These are phyloP conservation scores for Enhydra lutris DNA, from an alignment of 2,113 vertebrate genomes.

Conservation along the genomic window DNA sequence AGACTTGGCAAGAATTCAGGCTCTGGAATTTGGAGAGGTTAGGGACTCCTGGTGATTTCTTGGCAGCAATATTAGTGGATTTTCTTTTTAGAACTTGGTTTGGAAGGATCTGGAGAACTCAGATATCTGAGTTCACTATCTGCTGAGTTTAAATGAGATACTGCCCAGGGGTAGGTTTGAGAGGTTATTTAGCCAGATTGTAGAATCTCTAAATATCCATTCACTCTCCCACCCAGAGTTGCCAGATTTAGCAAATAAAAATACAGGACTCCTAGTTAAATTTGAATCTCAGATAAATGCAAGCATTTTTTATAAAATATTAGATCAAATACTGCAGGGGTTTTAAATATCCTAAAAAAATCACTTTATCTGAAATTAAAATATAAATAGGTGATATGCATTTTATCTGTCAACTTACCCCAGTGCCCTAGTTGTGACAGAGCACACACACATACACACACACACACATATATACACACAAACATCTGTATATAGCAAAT, in stretches of 20 bases:
- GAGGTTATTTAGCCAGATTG: constrained; percentile 37
- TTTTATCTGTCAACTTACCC: constrained; percentile 11
- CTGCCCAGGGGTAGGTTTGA: neutral
- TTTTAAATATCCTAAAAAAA: neutral
- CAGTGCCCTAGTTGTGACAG: neutral
- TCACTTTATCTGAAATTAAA: neutral
- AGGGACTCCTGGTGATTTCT: constrained; percentile 4
- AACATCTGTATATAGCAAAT: neutral
- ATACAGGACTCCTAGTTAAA: neutral
- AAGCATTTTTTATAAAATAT: neutral
- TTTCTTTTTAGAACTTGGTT: constrained; percentile 13
- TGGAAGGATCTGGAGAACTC: neutral
- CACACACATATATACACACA: too few relatives aligned
- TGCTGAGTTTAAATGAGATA: constrained; percentile 33
- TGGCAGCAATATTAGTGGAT: neutral
- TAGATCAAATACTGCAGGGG: neutral
- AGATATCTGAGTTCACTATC: neutral
- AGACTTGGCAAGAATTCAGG: constrained; percentile 15
- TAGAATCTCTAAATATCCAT: neutral
- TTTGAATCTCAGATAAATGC: neutral
- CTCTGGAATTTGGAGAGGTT: constrained; percentile 35
- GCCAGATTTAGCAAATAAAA: constrained; percentile 36
- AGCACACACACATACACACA: too few relatives aligned
- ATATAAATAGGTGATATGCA: neutral
- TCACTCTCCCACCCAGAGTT: neutral